Evolutionary conservation across 2,113 vertebrate genomes (phyloP).

Genomic region (Aspiorhynchus laticeps): DNA sequence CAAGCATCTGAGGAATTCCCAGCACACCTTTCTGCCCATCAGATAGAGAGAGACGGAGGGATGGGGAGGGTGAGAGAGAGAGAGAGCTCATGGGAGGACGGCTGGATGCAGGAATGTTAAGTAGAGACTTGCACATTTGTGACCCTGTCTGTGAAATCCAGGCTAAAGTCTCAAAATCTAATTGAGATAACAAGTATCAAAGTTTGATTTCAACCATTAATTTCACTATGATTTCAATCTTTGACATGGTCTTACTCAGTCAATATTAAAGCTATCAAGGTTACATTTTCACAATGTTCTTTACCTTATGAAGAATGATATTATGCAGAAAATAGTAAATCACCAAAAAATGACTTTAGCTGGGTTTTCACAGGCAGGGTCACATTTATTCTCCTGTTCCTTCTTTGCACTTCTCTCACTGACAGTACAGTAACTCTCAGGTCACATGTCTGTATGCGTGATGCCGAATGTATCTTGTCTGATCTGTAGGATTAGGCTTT

Average conservation of each 20-base stretch:
- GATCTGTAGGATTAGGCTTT: background rate
- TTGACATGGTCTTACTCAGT: no score
- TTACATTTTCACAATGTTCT: no score
- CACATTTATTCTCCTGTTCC: background rate
- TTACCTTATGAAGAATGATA: no score
- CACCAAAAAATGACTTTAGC: no score
- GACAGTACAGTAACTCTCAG: background rate
- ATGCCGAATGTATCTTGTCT: background rate
- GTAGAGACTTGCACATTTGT: constrained; percentile 20
- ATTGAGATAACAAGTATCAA: no score
- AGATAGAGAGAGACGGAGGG: constrained; percentile 40
- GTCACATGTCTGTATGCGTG: background rate
- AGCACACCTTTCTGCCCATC: constrained; percentile 66
- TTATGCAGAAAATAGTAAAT: no score
- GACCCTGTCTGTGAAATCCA: no score
- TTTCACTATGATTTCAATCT: no score
- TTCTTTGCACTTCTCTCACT: background rate
- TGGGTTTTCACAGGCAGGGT: no score
- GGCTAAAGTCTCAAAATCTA: no score
- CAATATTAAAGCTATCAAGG: no score
- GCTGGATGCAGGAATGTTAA: constrained; percentile 35
- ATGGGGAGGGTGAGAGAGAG: background rate
- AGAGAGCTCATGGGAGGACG: constrained; percentile 45
- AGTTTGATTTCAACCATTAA: no score
- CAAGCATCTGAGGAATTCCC: constrained; percentile 69